Percentiles rank a stretch among this genome's conserved stretches.
Evolutionary conservation across 23 tunicate genomes (phyloP).

Genomic region (Aplidium turbinatum): DNA sequence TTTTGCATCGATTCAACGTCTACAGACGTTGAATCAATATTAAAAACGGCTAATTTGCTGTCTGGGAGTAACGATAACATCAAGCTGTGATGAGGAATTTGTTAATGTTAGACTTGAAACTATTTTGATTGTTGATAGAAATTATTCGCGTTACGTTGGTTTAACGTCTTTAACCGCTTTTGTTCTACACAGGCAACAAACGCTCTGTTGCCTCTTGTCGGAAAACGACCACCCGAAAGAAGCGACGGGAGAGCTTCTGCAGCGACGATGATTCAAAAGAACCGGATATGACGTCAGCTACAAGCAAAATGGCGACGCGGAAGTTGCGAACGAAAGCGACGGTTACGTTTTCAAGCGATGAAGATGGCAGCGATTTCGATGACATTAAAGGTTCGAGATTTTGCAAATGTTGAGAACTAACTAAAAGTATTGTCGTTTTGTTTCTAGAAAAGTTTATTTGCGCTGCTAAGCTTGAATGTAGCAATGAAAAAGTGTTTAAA

Average conservation of each 20-base stretch:
- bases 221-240: neutral
- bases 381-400: conserved; percentile 34
- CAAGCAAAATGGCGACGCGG: conserved; percentile 5
- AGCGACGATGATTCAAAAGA: conserved; percentile 1
- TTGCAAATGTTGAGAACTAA: too few relatives aligned
- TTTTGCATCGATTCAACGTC: too few relatives aligned
- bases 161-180: neutral
- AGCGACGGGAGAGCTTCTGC: neutral
- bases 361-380: conserved; percentile 45
- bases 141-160: neutral
- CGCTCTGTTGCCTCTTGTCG: neutral
- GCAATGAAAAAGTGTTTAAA: too few relatives aligned
- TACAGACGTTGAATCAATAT: too few relatives aligned
- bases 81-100: too few relatives aligned
- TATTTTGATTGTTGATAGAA: neutral
- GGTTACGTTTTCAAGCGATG: conserved; percentile 68
- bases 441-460: too few relatives aligned
- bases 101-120: neutral
- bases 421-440: too few relatives aligned
- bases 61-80: too few relatives aligned
- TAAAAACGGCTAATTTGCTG: too few relatives aligned
- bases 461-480: too few relatives aligned
- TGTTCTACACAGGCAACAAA: conserved; percentile 20
- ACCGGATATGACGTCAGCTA: conserved; percentile 9
- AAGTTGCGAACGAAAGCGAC: conserved; percentile 9